Evolutionary conservation across 2,888 invertebrate genomes (phyloP), one percentile per base, ranked within the genome.

Genomic region (Microctonus hyperodae): DNA sequence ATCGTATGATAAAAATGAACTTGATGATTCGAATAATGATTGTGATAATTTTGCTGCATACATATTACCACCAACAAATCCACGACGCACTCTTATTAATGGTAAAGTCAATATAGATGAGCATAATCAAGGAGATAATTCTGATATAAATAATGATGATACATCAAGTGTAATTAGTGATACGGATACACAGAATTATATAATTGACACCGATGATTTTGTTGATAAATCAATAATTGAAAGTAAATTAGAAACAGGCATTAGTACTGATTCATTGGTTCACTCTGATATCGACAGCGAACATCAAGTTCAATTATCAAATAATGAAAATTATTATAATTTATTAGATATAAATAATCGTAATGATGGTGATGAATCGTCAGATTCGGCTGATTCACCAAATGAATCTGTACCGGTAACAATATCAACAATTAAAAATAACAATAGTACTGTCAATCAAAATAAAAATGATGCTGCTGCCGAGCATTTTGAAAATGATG

Each of bases 201-300:
- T 20, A 0, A 64, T 53, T 7, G 28, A 28, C 33, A 51, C 35
- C 51, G 72, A 72, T 16, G 70, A 70, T 1, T 33, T 53, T 37
- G 75, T 73, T 25, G 77, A 78, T 23, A 78, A 79, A 57, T 76
- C 78, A 16, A 72, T 78, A 7, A 74, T 76, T 62, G 78, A 79
- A 70, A 68, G 72, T 20, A 77, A 77, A 37, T 64, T 57, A n/a
- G 22, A 65, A 1, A 72, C 72, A 50, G 72, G 73, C n/a, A 74
- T 71, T 13, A 44, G 63, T 11, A 37, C 1, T 44, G 2, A n/a
- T 28, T 22, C 74, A 6, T 6, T 7, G 4, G 33, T 7, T 9
- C n/a, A 31, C 4, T 3, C 51, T 23, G 51, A 73, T 48, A 65
- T 71, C 13, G 11, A 37, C 1, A 66, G 69, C 11, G 78, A 76